A percentile compares a stretch with the other conserved stretches of the same genome.
These are phyloP conservation scores for Limnephilus lunatus DNA, from an alignment of 2,888 invertebrate genomes.

Conservation along the genomic window DNA sequence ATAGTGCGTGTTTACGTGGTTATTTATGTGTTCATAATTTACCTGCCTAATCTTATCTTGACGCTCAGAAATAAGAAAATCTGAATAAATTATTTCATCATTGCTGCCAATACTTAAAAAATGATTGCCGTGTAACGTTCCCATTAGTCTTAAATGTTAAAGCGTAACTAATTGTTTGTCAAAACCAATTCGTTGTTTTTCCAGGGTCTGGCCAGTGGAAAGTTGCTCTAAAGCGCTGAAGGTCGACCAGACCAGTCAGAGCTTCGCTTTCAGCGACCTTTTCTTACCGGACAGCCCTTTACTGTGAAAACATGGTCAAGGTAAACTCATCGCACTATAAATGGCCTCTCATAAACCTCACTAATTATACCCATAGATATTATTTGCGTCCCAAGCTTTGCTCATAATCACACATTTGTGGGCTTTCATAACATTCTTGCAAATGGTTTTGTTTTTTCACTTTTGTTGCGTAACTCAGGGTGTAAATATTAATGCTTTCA, in stretches of 20 bases:
- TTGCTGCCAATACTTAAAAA: neutral
- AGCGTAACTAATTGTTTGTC: neutral
- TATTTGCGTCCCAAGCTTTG: neutral
- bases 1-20: too few relatives aligned
- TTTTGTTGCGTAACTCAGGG: neutral
- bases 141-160: neutral
- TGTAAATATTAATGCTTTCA: neutral
- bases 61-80: neutral
- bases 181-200: constrained; percentile 36
- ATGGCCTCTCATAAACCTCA: constrained; percentile 19
- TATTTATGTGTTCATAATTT: too few relatives aligned
- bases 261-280: constrained; percentile 13
- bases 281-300: constrained; percentile 38
- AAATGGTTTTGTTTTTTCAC: neutral
- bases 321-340: constrained; percentile 51
- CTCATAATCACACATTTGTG: constrained; percentile 2
- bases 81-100: neutral
- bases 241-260: neutral
- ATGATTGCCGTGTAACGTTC: neutral
- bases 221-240: constrained; percentile 33
- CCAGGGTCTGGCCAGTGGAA: constrained; percentile 31
- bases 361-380: neutral
- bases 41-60: too few relatives aligned
- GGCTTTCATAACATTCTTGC: constrained; percentile 15
- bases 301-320: constrained; percentile 62